Base-by-base conservation (phyloP, 1,140 invertebrate species). In the Wasmannia auropunctata region DNA sequence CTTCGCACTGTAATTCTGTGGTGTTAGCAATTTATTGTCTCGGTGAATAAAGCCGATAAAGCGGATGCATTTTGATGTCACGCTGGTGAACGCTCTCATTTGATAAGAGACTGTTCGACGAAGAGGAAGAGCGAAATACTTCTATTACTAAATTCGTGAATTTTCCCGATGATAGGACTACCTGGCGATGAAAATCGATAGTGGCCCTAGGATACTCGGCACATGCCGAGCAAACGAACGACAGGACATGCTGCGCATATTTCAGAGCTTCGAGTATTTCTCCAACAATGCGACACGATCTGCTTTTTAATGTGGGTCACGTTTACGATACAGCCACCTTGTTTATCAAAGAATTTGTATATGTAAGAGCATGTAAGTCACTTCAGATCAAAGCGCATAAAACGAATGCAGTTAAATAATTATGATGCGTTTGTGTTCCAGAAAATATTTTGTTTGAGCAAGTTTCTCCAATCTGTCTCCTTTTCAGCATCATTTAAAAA, bases 161-260 rank as follows among this genome's bases (percentile, higher is more conserved):
- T 85, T 77, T 63, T 46, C 67, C 60, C 37, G 40, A 16, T 34
- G 56, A 67, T 80, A 58, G 85, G 43, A 54, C 67, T 85, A 86
- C 74, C 37, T 69, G 22, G 43, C 19, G 69, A 89, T 85, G 70
- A 88, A 88, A 89, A 88, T 89, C 84, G 87, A 89, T 89, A 86
- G 58, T 22, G 40, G 65, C 69, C 63, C 19, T 16, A 34, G 67
- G 46, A 81, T 46, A 75, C 80, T 77, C n/a, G 31, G 87, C 67
- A 85, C 87, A 87, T 85, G 87, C 77, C 87, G 80, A 63, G 81
- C 87, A 88, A 90, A 90, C 88, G 88, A 74, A 77, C 88, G 56
- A 86, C 46, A 56, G 74, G 28, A 90, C 87, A 81, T 49, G 79
- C 22, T 46, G 28, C 65, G 74, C 79, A 85, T 89, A 85, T 89